phyloP scores from a whole-genome alignment of 2,888 invertebrate genomes.

The Bedellia somnulentella region DNA sequence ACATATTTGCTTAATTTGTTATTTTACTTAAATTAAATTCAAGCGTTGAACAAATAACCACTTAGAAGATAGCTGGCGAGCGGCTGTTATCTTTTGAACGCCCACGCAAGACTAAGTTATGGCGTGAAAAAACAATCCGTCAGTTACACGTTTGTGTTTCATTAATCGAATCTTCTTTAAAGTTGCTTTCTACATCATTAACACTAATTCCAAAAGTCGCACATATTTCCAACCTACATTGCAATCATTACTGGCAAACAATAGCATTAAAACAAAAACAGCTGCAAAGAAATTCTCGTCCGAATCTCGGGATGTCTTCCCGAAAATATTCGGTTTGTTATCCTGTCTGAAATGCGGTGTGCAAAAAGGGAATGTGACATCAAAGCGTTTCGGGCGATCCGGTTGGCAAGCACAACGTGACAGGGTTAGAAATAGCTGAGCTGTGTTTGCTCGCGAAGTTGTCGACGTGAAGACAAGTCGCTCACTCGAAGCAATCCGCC shows the following conservation, averaged over 20 bases:
- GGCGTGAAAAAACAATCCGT: too few species aligned
- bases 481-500: constrained; percentile 13
- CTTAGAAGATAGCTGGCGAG: constrained; percentile 33
- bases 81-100: constrained; percentile 32
- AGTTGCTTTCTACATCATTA: too few species aligned
- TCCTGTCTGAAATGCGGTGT: constrained; percentile 38
- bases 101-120: constrained; percentile 31
- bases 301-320: constrained; percentile 17
- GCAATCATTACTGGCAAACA: constrained; percentile 1
- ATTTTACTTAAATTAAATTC: too few species aligned
- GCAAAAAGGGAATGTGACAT: constrained; percentile 57
- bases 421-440: constrained; percentile 46
- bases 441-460: constrained; percentile 10
- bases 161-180: too few species aligned
- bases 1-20: too few species aligned
- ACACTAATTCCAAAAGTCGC: too few species aligned
- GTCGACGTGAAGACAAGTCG: constrained; percentile 29
- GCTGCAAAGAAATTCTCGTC: too few species aligned
- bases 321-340: constrained; percentile 43
- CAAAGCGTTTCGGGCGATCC: constrained; percentile 48
- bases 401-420: constrained; percentile 49
- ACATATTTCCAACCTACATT: not conserved
- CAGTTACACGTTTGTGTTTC: too few species aligned
- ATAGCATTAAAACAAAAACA: not conserved
- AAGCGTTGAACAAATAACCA: constrained; percentile 45